These are phyloP conservation scores for Tribolium freemani DNA, from an alignment of 2,888 invertebrate genomes.

Conservation along the genomic window DNA sequence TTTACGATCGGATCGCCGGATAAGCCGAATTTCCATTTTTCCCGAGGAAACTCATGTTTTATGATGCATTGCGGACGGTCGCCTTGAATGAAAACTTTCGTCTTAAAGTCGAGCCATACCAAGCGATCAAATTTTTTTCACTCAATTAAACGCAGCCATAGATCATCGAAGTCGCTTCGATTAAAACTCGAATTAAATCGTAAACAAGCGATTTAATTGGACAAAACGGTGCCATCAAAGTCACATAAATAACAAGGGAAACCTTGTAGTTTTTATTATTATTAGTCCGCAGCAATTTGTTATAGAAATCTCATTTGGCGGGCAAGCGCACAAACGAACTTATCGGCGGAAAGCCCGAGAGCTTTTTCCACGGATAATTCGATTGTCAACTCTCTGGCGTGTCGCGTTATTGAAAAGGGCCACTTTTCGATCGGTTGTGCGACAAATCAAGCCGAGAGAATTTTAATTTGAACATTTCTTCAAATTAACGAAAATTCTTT, in stretches of 20 bases:
- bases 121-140: neutral
- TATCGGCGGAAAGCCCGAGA: conserved; percentile 34
- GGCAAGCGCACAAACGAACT: conserved; percentile 31
- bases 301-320: conserved; percentile 37
- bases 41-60: conserved; percentile 8
- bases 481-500: neutral
- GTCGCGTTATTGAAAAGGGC: conserved; percentile 14
- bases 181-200: conserved; percentile 2
- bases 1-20: conserved; percentile 15
- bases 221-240: conserved; percentile 9
- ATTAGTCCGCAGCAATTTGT: conserved; percentile 27
- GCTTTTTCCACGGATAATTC: conserved; percentile 36
- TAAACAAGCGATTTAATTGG: conserved; percentile 16
- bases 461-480: no score
- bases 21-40: conserved; percentile 21
- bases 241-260: neutral
- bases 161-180: neutral
- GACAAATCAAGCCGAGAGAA: neutral
- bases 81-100: neutral
- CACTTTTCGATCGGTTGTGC: neutral
- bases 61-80: conserved; percentile 1
- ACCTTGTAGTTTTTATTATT: no score
- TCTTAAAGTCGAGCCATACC: no score
- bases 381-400: conserved; percentile 26
- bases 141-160: conserved; percentile 12